Evolutionary conservation across 2,113 vertebrate species (phyloP).

Genomic region (Terrapene triunguis): DNA sequence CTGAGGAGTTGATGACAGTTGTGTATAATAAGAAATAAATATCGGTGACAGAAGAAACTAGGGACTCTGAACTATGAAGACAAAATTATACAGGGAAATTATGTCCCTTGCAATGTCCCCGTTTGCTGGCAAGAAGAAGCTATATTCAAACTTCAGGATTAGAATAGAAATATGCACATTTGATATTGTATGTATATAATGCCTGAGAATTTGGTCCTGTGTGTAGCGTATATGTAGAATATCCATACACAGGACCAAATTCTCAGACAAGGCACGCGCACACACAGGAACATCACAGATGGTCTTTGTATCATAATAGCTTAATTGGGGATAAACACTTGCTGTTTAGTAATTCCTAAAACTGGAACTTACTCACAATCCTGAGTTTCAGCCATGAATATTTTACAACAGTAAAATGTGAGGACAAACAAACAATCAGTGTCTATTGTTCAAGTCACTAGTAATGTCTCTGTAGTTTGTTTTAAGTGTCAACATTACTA

Average conservation of each 20-base stretch:
- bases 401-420: background rate
- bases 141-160: background rate
- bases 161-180: background rate
- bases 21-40: background rate
- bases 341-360: background rate
- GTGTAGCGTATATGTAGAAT: accelerated
- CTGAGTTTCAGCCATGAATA: accelerated
- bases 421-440: background rate
- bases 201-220: background rate
- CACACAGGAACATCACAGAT: accelerated
- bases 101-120: background rate
- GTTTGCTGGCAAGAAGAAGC: background rate
- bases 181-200: accelerated
- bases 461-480: background rate
- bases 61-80: background rate
- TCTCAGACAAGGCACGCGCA: accelerated
- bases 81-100: background rate
- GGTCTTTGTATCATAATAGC: background rate
- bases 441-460: background rate
- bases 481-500: background rate
- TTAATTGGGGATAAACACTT: background rate
- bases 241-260: background rate
- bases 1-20: background rate
- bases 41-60: background rate
- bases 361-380: background rate